Percentiles rank a stretch among this genome's conserved stretches.
phyloP scores from a whole-genome alignment of 2,797 vertebrate species.

The Silurus aristotelis region DNA sequence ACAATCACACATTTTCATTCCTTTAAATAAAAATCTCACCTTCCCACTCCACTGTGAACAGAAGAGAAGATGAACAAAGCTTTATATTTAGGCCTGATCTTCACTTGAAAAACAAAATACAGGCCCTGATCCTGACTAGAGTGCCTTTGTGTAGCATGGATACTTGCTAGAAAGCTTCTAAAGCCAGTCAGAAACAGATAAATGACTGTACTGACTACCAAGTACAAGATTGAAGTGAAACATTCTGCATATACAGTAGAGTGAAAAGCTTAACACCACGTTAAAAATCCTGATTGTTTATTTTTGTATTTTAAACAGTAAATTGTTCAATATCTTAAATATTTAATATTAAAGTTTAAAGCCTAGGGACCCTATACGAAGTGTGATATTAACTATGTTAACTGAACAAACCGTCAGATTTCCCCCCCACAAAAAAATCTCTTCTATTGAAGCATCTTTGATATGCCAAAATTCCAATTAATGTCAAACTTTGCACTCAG shows the following conservation, averaged over 20 bases:
- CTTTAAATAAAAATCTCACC: constrained; percentile 66
- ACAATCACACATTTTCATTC: constrained; percentile 32
- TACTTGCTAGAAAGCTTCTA: not conserved
- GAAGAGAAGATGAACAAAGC: constrained; percentile 56
- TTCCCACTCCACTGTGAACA: constrained; percentile 77
- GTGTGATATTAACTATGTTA: not conserved
- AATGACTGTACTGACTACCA: not conserved
- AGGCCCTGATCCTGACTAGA: not conserved
- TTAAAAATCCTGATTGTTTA: not conserved
- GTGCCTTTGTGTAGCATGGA: not conserved
- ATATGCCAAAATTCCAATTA: too few species aligned
- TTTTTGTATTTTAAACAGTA: not conserved
- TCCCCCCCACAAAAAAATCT: not conserved
- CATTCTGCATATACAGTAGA: not conserved
- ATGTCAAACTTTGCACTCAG: too few species aligned
- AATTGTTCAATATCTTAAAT: not conserved
- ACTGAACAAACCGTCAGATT: not conserved
- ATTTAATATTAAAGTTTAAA: not conserved
- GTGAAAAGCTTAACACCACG: not conserved
- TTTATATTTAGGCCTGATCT: constrained; percentile 27
- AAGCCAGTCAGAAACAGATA: not conserved
- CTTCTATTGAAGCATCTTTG: not conserved
- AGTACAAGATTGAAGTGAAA: not conserved
- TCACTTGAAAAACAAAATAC: constrained; percentile 3
- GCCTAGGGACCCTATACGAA: not conserved